Evolutionary conservation across 2,797 vertebrate genomes (phyloP), one percentile per base, ranked within the genome.

Genomic region (Danionella dracula): DNA sequence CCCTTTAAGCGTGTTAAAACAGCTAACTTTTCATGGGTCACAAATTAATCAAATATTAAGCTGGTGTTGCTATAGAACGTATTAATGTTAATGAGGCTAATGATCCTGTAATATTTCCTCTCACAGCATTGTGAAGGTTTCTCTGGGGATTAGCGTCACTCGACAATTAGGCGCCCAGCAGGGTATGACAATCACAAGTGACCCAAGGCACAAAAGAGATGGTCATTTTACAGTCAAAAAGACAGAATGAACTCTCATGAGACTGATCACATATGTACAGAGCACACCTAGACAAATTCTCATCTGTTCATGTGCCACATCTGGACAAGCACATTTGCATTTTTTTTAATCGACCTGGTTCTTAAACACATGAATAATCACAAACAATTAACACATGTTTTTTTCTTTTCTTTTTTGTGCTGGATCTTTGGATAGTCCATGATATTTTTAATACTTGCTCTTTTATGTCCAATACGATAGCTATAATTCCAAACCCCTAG

Each of bases 51-150:
- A 45, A 54, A 46, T 21, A 13, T 55, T 8, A 38, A 40, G 9
- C 41, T 38, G 31, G 31, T 53, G 37, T 34, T 45, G 40, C 32
- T 48, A 37, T 38, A 55, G 41, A 66, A 31, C 29, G n/a, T 61
- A 56, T 66, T 66, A 55, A 34, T 54, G 19, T 61, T 53, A 44
- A 55, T 55, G 21, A 56, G 11, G 34, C 34, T 56, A 66, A 56
- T 56, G 8, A 56, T 56, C 37, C 42, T 29, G 44, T 11, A n/a
- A 17, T 19, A 55, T 54, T 66, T 40, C 15, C 41, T 56, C 37
- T 56, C 40, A 46, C 17, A 31, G 31, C 19, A 35, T 56, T 48
- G 6, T 56, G 8, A 46, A 29, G 13, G 7, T 16, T 44, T 64
- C 38, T 8, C 29, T 23, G 7, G 38, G 41, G 41, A 56, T 46